Evolutionary conservation across 2,113 vertebrate genomes (phyloP), one percentile per base, ranked within the genome.

Genomic region (Cygnus atratus): DNA sequence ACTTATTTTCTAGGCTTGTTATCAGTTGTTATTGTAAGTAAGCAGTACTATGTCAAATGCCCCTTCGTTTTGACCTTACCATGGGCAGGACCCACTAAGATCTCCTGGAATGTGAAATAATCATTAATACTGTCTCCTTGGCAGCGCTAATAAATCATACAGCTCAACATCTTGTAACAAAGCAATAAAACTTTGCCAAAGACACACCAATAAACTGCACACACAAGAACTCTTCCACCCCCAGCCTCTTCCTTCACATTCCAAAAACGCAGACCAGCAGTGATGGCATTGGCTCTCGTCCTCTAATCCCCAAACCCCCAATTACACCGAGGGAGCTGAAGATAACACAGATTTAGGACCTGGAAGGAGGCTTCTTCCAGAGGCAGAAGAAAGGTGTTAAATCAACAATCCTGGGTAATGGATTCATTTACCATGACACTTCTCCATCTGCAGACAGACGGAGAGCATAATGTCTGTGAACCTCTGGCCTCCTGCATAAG

Each of bases 11-110:
- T 90, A 71, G 88, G 63, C 77, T 73, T 0, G 2, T 96, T 96
- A 95, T 93, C 96, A 94, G 91, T 92, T 95, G 92, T 96, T 97
- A 93, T 95, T 97, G 89, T 88, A 96, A 97, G 93, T 26, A 74
- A 91, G 88, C 90, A 95, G 94, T 65, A 26, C 79, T 88, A 26
- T 80, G 93, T 94, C 89, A 93, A 95, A 95, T 75, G 79, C 77
- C 89, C 95, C 94, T 80, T 88, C 35, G 1, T 72, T 79, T 76
- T 93, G 96, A 96, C 93, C 96, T 94, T 84, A 85, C 66, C 67
- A 90, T 67, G 94, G 83, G 91, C 91, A 92, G 93, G 95, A 93
- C 93, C 68, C 92, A 57, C 62, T 57, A 76, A 59, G 90, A 95
- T 82, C 95, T 91, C 91, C 74, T 13, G 88, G 96, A 97, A 96